Conservation (phyloP, 2,888 invertebrate genomes). For the Trissoscelio sp. region DNA sequence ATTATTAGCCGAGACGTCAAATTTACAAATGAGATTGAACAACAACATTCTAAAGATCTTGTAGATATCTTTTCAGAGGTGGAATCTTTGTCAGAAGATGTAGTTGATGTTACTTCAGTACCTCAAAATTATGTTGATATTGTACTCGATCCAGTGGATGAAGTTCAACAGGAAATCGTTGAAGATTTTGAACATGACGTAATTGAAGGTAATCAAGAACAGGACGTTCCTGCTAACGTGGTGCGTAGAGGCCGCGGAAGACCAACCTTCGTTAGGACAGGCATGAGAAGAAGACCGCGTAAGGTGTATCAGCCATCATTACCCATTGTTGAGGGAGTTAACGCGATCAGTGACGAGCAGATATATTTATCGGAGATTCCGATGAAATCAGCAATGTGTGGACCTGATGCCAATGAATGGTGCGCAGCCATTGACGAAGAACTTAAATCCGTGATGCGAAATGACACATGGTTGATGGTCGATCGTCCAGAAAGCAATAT, state of each 20-base stretch:
- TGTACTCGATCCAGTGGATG: too few species aligned
- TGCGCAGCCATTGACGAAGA: background rate
- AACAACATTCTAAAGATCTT: too few species aligned
- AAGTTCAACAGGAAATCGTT: background rate
- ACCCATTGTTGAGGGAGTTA: background rate
- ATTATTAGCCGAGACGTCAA: slow-evolving; percentile 17
- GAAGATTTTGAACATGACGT: background rate
- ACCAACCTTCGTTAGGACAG: slow-evolving; percentile 19
- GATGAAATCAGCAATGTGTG: background rate
- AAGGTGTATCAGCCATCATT: slow-evolving; percentile 2
- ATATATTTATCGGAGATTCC: slow-evolving; percentile 4
- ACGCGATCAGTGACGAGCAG: background rate
- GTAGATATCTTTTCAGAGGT: too few species aligned
- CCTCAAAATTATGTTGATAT: too few species aligned
- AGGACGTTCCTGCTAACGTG: background rate
- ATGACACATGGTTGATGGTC: slow-evolving; percentile 48
- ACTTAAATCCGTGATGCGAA: background rate
- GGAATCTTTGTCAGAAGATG: too few species aligned
- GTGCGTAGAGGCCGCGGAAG: slow-evolving; percentile 1
- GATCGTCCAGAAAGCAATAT: background rate
- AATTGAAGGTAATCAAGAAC: background rate
- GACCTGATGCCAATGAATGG: slow-evolving; percentile 13
- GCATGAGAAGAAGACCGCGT: slow-evolving; percentile 23
- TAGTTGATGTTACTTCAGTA: background rate
- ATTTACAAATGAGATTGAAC: background rate